Evolutionary conservation across 2,113 vertebrate species (phyloP).

Genomic region (Formicarius rufipectus): DNA sequence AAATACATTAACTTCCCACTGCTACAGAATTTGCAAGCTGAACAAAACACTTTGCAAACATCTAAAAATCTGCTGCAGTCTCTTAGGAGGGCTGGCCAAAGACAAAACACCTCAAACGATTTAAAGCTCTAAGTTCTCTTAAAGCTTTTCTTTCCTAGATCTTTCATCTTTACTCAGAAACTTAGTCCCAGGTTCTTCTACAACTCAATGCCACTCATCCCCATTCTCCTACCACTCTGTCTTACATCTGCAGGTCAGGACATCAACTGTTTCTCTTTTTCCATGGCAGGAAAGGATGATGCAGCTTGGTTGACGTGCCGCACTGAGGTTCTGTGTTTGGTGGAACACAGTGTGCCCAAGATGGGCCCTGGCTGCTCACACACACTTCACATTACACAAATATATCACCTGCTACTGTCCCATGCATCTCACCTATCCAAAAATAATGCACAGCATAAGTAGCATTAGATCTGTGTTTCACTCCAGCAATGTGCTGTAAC

Average conservation of each 20-base stretch:
- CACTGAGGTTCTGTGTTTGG: not conserved
- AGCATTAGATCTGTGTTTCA: not conserved
- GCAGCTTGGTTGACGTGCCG: not conserved
- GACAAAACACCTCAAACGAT: not conserved
- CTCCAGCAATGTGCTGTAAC: not conserved
- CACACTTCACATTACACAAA: not conserved
- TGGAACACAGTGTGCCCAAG: not conserved
- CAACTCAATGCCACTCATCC: not conserved
- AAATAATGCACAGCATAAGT: not conserved
- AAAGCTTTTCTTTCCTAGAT: not conserved
- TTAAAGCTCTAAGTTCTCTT: not conserved
- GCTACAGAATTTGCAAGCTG: not conserved
- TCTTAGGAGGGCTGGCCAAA: not conserved
- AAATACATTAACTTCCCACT: constrained; percentile 6
- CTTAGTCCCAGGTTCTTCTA: not conserved
- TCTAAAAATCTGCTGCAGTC: not conserved
- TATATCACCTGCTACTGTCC: not conserved
- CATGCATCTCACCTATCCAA: not conserved
- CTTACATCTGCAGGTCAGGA: not conserved
- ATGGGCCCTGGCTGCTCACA: not conserved
- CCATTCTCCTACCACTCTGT: too few species aligned
- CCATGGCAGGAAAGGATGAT: not conserved
- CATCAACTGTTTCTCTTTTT: not conserved
- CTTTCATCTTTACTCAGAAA: not conserved
- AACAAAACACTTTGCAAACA: not conserved